A percentile compares a stretch with the other conserved stretches of the same genome.
Conservation (phyloP, 2,888 invertebrate species). For the Lasioglossum malachurum region DNA sequence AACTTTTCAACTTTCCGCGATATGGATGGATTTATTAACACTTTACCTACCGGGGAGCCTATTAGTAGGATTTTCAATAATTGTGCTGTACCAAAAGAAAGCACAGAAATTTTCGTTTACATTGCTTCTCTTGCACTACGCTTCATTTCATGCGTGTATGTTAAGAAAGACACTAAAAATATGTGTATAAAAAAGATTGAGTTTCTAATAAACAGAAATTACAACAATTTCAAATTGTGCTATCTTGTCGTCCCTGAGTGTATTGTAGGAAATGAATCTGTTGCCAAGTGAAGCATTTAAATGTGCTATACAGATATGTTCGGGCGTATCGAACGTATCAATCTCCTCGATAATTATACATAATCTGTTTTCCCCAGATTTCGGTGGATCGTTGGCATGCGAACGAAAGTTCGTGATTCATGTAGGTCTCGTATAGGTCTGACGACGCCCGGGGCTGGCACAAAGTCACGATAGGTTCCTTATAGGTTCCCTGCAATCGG, state of each 20-base stretch:
- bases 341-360: constrained; percentile 32
- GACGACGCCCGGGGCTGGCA: constrained; percentile 30
- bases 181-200: too few relatives aligned
- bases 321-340: constrained; percentile 24
- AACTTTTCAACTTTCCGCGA: background rate
- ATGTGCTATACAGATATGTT: background rate
- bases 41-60: too few relatives aligned
- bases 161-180: too few relatives aligned
- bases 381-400: constrained; percentile 60
- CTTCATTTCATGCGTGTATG: too few relatives aligned
- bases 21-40: background rate
- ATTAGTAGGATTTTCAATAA: too few relatives aligned
- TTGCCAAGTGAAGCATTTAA: background rate
- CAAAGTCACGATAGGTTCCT: constrained; percentile 62
- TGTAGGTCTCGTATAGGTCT: constrained; percentile 35
- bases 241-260: too few relatives aligned
- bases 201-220: too few relatives aligned
- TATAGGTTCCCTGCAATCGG: constrained; percentile 56
- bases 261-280: background rate
- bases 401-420: constrained; percentile 68
- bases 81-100: too few relatives aligned
- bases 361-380: constrained; percentile 60
- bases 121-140: too few relatives aligned
- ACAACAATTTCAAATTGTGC: too few relatives aligned
- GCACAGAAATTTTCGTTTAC: too few relatives aligned